Percentiles rank a stretch among this genome's conserved stretches.
Conservation (phyloP, 2,797 vertebrate genomes). For the Petrocephalus schoutedeni region DNA sequence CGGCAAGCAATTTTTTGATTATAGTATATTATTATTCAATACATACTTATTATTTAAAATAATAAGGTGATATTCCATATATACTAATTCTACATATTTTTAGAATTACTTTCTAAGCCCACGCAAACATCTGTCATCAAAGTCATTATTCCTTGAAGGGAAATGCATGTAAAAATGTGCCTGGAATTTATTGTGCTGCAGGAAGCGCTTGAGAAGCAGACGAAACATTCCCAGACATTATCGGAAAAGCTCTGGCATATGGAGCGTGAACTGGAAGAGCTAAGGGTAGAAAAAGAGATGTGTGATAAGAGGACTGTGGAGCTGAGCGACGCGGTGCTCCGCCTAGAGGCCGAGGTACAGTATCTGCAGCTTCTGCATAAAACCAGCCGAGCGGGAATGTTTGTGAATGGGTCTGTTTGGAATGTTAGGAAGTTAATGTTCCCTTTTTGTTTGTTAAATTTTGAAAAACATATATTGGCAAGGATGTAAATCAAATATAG, state of each 20-base stretch:
- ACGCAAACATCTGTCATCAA: not conserved
- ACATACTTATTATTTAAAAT: not conserved
- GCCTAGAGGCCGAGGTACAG: conserved; percentile 62
- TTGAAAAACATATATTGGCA: not conserved
- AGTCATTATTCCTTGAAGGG: not conserved
- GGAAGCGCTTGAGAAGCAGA: conserved; percentile 67
- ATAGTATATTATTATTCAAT: not conserved
- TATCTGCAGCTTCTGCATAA: not conserved
- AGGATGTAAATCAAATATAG: not conserved
- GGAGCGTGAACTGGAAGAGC: conserved; percentile 61
- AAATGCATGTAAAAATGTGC: not conserved
- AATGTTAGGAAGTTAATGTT: not conserved
- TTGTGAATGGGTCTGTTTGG: not conserved
- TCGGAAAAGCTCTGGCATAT: conserved; percentile 64
- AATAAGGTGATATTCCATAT: not conserved
- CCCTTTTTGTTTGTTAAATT: not conserved
- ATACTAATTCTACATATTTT: not conserved
- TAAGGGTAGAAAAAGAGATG: conserved; percentile 48
- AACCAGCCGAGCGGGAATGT: not conserved
- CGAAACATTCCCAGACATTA: conserved; percentile 48
- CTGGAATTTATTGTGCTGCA: conserved; percentile 29
- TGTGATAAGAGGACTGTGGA: conserved; percentile 55
- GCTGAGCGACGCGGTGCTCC: conserved; percentile 46
- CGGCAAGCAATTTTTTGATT: not conserved
- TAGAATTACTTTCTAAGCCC: not conserved